Percentiles rank a stretch among this genome's conserved stretches.
phyloP scores from a whole-genome alignment of 1,140 invertebrate genomes.

The Agrypnia vestita region DNA sequence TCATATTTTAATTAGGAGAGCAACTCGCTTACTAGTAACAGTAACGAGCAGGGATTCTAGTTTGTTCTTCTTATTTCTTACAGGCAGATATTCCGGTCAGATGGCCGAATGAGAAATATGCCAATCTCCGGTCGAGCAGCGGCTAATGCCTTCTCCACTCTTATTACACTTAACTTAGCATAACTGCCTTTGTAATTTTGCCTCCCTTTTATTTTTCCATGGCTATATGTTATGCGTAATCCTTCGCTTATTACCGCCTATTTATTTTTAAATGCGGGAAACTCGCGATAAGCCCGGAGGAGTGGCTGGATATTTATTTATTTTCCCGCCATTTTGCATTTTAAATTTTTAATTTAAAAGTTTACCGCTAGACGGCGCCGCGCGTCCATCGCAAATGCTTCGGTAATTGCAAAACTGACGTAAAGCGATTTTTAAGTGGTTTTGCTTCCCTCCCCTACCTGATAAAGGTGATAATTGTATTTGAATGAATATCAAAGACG shows the following conservation, averaged over 20 bases:
- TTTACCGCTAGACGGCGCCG: slow-evolving; percentile 35
- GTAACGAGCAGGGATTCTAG: too few relatives aligned
- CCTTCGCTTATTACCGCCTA: slow-evolving; percentile 59
- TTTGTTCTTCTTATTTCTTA: too few relatives aligned
- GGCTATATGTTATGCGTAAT: slow-evolving; percentile 59
- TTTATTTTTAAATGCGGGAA: slow-evolving; percentile 55
- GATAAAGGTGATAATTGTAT: slow-evolving; percentile 44
- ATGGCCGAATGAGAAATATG: not conserved
- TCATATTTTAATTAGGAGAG: too few relatives aligned
- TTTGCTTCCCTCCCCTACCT: slow-evolving; percentile 33
- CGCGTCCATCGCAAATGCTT: slow-evolving; percentile 38
- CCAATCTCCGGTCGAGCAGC: not conserved
- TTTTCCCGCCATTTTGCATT: slow-evolving; percentile 58
- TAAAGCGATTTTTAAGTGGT: slow-evolving; percentile 47
- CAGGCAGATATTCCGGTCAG: not conserved
- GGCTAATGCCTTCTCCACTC: slow-evolving; percentile 42
- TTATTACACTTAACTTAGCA: slow-evolving; percentile 56
- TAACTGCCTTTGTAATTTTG: slow-evolving; percentile 59
- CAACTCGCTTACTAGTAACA: too few relatives aligned
- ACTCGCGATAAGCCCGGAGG: slow-evolving; percentile 43
- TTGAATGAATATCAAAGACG: slow-evolving; percentile 5
- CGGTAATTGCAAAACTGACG: slow-evolving; percentile 45
- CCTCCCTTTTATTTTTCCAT: slow-evolving; percentile 41
- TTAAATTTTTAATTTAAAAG: slow-evolving; percentile 60
- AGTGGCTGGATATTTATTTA: slow-evolving; percentile 48